These are phyloP conservation scores for Leucopternis melanops DNA, from an alignment of 2,113 vertebrate genomes.

Conservation along the genomic window DNA sequence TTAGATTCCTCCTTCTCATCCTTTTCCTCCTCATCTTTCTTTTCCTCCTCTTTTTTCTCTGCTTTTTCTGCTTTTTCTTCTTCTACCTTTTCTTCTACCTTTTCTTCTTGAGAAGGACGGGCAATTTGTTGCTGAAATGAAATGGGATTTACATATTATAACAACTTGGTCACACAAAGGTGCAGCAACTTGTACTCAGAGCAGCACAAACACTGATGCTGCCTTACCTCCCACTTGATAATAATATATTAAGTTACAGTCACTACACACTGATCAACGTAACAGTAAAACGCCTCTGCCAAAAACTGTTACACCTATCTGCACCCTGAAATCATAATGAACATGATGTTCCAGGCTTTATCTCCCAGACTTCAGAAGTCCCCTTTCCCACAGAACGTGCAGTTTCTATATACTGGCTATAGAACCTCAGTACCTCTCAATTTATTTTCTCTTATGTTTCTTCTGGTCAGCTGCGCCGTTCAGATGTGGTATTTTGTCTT, in stretches of 20 bases:
- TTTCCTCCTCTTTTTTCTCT: constrained; percentile 98
- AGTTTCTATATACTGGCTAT: not conserved
- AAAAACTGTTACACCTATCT: not conserved
- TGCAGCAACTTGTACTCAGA: not conserved
- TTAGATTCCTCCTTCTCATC: constrained; percentile 96
- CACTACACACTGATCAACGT: not conserved
- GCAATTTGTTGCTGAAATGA: constrained; percentile 86
- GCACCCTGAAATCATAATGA: not conserved
- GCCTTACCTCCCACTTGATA: not conserved
- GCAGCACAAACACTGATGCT: not conserved
- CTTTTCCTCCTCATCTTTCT: constrained; percentile 98
- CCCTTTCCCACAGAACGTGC: not conserved
- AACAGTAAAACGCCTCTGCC: not conserved
- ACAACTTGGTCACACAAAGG: not conserved
- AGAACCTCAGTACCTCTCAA: not conserved
- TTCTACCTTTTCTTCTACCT: constrained; percentile 93
- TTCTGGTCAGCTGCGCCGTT: not conserved
- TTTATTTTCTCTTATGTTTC: not conserved
- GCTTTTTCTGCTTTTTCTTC: constrained; percentile 91
- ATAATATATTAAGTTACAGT: not conserved
- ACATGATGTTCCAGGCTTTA: not conserved
- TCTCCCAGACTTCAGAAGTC: not conserved
- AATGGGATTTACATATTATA: not conserved
- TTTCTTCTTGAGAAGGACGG: constrained; percentile 97
- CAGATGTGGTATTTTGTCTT: not conserved